Base-by-base conservation (phyloP, 2,888 invertebrate genomes). In the Mellilla xanthometata region DNA sequence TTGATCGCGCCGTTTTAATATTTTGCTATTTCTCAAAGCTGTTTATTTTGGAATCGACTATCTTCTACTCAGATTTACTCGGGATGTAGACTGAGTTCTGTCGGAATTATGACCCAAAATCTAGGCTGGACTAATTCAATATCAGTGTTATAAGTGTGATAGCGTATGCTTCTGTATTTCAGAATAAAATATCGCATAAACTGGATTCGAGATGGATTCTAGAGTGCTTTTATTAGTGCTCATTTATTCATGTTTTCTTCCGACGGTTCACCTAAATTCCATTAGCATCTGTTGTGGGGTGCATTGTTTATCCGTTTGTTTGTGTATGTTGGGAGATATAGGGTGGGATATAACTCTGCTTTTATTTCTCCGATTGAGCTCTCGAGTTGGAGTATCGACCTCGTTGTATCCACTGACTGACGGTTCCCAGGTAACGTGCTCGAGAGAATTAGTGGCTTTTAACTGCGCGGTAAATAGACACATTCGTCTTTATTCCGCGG, bases 361-460 rank as follows among this genome's bases (percentile, higher is more conserved):
- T 47, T 40, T 32, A 32, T 40, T 36, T 31, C 15, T 7, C 15
- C 10, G 24, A 38, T 35, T 41, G 36, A 11, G 27, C 19, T 36
- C 31, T 32, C 27, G 19, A 34, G 12, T 35, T 19, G 13, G 32
- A 3, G 10, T 19, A n/a, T 42, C 28, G 41, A 45, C 35, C 39
- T 39, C 33, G 15, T 28, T 36, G 29, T 23, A 45, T 38, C 22
- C 35, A 22, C 34, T 34, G 12, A 1, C 19, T 23, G 38, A 48
- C 42, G 26, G 22, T 33, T 39, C 39, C 35, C 38, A 43, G 44
- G 51, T 44, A 42, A 44, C 39, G 10, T 39, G 32, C 28, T 44
- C 23, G 42, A 44, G 44, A 36, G 43, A 47, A 50, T 39, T 51
- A 51, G 49, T 44, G 31, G 23, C 33, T 29, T 13, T 23, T 22